phyloP scores from a whole-genome alignment of 1,140 invertebrate species.

The Dreissena polymorpha region DNA sequence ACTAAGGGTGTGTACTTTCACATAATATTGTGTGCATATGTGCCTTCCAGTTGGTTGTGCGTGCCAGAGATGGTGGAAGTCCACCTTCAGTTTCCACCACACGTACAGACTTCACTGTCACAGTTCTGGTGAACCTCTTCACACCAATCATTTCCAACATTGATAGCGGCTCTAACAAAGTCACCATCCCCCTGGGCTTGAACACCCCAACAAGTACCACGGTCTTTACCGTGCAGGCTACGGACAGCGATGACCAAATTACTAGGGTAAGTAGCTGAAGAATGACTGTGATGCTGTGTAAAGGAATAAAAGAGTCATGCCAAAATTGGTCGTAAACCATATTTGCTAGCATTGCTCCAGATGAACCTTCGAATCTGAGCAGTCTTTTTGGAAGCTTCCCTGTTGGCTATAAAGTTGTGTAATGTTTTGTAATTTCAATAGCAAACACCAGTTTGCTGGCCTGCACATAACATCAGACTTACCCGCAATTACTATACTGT shows the following conservation, averaged over 20 bases:
- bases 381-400: neutral
- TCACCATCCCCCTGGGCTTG: slow-evolving; percentile 32
- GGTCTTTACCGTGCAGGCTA: slow-evolving; percentile 59
- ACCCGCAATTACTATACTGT: no score
- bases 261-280: slow-evolving; percentile 18
- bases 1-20: no score
- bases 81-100: slow-evolving; percentile 48
- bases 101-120: slow-evolving; percentile 60
- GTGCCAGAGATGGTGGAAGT: slow-evolving; percentile 56
- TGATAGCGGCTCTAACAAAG: neutral
- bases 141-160: slow-evolving; percentile 62
- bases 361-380: neutral
- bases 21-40: no score
- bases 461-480: no score
- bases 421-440: no score
- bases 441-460: no score
- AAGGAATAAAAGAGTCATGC: no score
- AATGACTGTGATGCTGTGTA: neutral
- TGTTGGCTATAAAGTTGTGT: no score
- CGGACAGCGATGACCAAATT: slow-evolving; percentile 58
- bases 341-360: neutral
- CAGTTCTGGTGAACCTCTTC: slow-evolving; percentile 59
- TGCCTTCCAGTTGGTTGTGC: slow-evolving; percentile 44
- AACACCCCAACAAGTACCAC: slow-evolving; percentile 39
- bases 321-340: neutral